These are phyloP conservation scores for Erebia epiphron DNA, from an alignment of 2,888 invertebrate species.

Conservation along the genomic window DNA sequence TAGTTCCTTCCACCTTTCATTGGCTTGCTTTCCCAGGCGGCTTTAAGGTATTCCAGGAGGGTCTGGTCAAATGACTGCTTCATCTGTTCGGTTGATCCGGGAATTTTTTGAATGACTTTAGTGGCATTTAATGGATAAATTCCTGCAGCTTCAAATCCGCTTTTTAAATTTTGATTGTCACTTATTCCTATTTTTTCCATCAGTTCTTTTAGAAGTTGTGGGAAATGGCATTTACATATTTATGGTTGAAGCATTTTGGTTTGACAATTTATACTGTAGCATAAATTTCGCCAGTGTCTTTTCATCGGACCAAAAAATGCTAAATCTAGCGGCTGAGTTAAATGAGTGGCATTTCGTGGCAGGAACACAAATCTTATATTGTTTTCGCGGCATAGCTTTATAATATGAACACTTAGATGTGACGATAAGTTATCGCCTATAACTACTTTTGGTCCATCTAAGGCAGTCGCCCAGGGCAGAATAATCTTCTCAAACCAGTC, in stretches of 20 bases:
- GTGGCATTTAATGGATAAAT: background rate
- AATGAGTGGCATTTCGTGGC: background rate
- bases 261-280: background rate
- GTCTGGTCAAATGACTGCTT: background rate
- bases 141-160: background rate
- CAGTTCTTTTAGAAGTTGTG: background rate
- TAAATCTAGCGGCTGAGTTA: background rate
- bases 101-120: background rate
- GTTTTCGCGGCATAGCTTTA: background rate
- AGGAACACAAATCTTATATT: constrained; percentile 4
- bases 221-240: background rate
- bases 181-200: background rate
- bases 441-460: background rate
- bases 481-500: no score
- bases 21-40: background rate
- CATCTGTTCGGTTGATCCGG: background rate
- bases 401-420: background rate
- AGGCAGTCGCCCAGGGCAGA: no score
- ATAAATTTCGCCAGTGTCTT: background rate
- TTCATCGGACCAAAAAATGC: background rate
- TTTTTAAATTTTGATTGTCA: background rate
- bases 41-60: background rate
- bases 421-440: constrained; percentile 1
- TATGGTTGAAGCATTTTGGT: background rate
- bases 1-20: background rate